phyloP scores from a whole-genome alignment of 2,797 vertebrate species.

The Phrynocephalus forsythii region DNA sequence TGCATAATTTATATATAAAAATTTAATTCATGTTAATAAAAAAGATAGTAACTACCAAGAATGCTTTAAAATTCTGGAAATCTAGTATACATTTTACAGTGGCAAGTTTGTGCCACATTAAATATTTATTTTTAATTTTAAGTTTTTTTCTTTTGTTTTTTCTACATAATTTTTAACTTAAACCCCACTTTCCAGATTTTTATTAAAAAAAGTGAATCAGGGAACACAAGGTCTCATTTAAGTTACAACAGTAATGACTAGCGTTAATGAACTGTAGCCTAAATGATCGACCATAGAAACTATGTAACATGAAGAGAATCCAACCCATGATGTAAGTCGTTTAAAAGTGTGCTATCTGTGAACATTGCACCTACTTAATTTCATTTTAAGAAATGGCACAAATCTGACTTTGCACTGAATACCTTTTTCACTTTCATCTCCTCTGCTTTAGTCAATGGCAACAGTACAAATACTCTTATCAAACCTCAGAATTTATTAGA shows the following conservation, averaged over 20 bases:
- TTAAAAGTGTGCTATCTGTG: conserved; percentile 72
- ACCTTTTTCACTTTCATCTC: conserved; percentile 82
- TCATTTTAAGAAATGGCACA: conserved; percentile 81
- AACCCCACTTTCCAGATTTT: conserved; percentile 69
- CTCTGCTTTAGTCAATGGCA: conserved; percentile 85
- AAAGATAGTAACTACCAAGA: conserved; percentile 71
- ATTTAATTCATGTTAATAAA: conserved; percentile 75
- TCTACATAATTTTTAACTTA: conserved; percentile 72
- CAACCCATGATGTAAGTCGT: conserved; percentile 64
- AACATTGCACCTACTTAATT: conserved; percentile 78
- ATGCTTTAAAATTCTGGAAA: conserved; percentile 77
- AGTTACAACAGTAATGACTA: conserved; percentile 70
- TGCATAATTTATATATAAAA: conserved; percentile 72
- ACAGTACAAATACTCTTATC: conserved; percentile 83
- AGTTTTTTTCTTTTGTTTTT: conserved; percentile 54
- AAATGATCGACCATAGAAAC: conserved; percentile 69
- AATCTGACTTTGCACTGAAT: conserved; percentile 90
- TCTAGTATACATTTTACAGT: conserved; percentile 74
- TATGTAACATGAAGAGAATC: conserved; percentile 70
- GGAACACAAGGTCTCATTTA: conserved; percentile 75
- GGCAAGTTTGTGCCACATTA: conserved; percentile 71
- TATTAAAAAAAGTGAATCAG: conserved; percentile 69
- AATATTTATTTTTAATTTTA: conserved; percentile 78
- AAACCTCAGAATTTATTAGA: conserved; percentile 89
- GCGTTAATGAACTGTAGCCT: conserved; percentile 72